Base-by-base conservation (phyloP, 2,888 invertebrate genomes). In the Rutpela maculata region DNA sequence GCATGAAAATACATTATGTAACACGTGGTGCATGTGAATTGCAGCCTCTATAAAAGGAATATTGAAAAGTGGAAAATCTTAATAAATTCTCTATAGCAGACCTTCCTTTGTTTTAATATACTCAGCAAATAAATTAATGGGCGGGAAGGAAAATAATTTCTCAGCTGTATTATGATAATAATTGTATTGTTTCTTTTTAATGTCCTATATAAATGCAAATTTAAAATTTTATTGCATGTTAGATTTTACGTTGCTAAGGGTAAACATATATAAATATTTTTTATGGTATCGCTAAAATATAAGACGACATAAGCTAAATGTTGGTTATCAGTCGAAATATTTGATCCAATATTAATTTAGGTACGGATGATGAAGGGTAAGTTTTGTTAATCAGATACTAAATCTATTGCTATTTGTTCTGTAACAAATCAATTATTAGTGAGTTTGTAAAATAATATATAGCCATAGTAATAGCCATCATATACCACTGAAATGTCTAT, bases 1-100 rank as follows among this genome's bases (percentile, higher is more conserved):
- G 83, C 80, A 76, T 77, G 80, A 78, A 82, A 81, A 83, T 84
- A 83, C 83, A 83, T 84, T 83, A 83, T 80, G 84, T 83, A 84
- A 80, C 84, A 84, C 83, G 84, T 83, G 84, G 81, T 72, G 80
- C 81, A 77, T 79, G 79, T 73, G 80, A 81, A 82, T 80, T 80
- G 78, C 79, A 78, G 76, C 78, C 80, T 78, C 76, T 81, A 76
- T 75, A 79, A 73, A 60, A 62, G 81, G 78, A 74, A 82, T 83
- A 84, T 84, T 82, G 84, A 81, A 82, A 83, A 84, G 75, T 80
- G 79, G 80, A 80, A 82, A 83, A 82, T 83, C 80, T 83, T 80
- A 82, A 82, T 83, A 82, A 82, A 81, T 82, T 65, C 63, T 7
- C 43, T 11, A 57, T 22, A 75, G 60, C 69, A 26, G 72, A 35